A percentile compares a stretch with the other conserved stretches of the same genome.
phyloP scores from a whole-genome alignment of 2,888 invertebrate species.

The Dione juno region DNA sequence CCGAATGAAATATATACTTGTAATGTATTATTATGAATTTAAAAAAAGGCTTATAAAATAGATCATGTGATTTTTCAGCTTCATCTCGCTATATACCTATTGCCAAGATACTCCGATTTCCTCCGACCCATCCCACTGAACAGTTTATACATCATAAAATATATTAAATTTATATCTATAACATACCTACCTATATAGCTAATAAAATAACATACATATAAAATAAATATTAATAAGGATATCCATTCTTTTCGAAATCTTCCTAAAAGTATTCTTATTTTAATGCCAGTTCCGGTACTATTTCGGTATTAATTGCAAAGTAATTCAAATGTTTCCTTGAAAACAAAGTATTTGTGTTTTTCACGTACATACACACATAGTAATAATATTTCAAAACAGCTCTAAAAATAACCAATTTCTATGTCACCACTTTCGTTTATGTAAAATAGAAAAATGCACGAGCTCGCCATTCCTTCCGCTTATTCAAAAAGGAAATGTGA shows the following conservation, averaged over 20 bases:
- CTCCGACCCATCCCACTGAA: too few species aligned
- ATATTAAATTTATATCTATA: too few species aligned
- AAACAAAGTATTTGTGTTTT: background rate
- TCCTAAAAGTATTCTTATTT: background rate
- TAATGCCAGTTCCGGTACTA: background rate
- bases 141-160: too few species aligned
- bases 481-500: constrained; percentile 55
- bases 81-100: too few species aligned
- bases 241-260: background rate
- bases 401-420: constrained; percentile 12
- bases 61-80: too few species aligned
- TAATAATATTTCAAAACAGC: background rate
- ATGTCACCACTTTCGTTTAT: constrained; percentile 20
- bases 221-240: background rate
- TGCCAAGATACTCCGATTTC: too few species aligned
- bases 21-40: too few species aligned
- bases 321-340: background rate
- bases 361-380: background rate
- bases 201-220: too few species aligned
- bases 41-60: too few species aligned
- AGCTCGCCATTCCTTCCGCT: constrained; percentile 61
- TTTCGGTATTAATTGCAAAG: background rate
- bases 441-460: constrained; percentile 38
- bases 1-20: too few species aligned
- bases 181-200: too few species aligned